A percentile compares a stretch with the other conserved stretches of the same genome.
Conservation (phyloP, 2,797 vertebrate species). For the Lithobates sylvaticus region DNA sequence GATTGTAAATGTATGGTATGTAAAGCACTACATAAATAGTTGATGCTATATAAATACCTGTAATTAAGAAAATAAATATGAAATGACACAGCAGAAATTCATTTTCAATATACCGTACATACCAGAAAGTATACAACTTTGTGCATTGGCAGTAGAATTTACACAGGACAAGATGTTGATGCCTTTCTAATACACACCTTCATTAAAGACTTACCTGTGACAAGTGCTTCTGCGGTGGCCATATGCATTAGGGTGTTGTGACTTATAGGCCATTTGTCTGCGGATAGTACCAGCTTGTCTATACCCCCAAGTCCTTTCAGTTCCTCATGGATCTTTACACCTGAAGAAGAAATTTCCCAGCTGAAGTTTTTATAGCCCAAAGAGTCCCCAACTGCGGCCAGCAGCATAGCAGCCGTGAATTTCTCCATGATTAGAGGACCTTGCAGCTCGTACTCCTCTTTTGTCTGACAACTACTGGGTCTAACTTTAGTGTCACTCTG, state of each 20-base stretch:
- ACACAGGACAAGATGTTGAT: not conserved
- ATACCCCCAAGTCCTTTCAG: slow-evolving; percentile 85
- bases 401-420: slow-evolving; percentile 87
- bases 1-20: too few species aligned
- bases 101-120: too few species aligned
- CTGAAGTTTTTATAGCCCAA: slow-evolving; percentile 87
- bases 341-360: slow-evolving; percentile 81
- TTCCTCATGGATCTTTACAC: slow-evolving; percentile 86
- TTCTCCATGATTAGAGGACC: slow-evolving; percentile 83
- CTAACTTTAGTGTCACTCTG: slow-evolving; percentile 63
- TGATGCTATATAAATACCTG: too few species aligned
- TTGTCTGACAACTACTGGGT: not conserved
- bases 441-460: slow-evolving; percentile 34
- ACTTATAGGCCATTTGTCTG: slow-evolving; percentile 91
- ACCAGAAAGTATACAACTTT: too few species aligned
- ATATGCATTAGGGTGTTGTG: slow-evolving; percentile 92
- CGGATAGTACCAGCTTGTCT: slow-evolving; percentile 81
- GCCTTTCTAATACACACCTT: too few species aligned
- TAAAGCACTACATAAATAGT: too few species aligned
- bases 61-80: too few species aligned
- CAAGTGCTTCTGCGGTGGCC: slow-evolving; percentile 90
- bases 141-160: not conserved
- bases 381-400: slow-evolving; percentile 88
- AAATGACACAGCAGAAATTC: too few species aligned
- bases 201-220: slow-evolving; percentile 83